These are phyloP conservation scores for Drosophila parvula DNA, from an alignment of 1,140 invertebrate genomes.

Conservation along the genomic window DNA sequence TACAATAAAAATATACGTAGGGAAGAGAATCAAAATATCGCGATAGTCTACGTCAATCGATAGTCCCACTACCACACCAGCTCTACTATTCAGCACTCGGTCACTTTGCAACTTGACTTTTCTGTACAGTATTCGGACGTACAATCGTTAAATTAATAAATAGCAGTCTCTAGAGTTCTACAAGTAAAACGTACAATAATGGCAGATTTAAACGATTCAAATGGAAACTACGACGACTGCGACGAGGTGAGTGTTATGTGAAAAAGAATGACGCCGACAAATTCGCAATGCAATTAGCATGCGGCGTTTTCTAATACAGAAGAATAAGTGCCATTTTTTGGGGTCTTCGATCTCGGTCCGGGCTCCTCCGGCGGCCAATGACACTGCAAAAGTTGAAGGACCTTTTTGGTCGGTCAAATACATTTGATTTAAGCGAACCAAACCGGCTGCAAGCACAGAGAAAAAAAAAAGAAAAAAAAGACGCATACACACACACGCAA, in stretches of 20 bases:
- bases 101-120: slow-evolving; percentile 6
- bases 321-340: background rate
- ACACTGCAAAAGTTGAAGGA: slow-evolving; percentile 12
- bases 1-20: no score
- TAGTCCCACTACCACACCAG: background rate
- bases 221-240: slow-evolving; percentile 77
- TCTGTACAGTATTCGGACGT: slow-evolving; percentile 34
- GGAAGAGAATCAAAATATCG: background rate
- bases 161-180: slow-evolving; percentile 15
- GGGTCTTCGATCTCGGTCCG: slow-evolving; percentile 11
- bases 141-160: slow-evolving; percentile 9
- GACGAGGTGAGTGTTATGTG: slow-evolving; percentile 68
- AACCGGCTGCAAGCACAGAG: slow-evolving; percentile 18
- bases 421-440: slow-evolving; percentile 5
- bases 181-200: slow-evolving; percentile 32
- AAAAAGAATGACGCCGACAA: slow-evolving; percentile 40
- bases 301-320: background rate
- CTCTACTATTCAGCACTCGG: background rate
- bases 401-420: background rate
- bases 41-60: background rate
- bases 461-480: slow-evolving; percentile 2
- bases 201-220: slow-evolving; percentile 72
- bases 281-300: slow-evolving; percentile 9
- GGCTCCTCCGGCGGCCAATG: slow-evolving; percentile 28
- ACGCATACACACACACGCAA: slow-evolving; percentile 9